These are phyloP conservation scores for Coreius guichenoti DNA, from an alignment of 2,797 vertebrate species.

Conservation along the genomic window DNA sequence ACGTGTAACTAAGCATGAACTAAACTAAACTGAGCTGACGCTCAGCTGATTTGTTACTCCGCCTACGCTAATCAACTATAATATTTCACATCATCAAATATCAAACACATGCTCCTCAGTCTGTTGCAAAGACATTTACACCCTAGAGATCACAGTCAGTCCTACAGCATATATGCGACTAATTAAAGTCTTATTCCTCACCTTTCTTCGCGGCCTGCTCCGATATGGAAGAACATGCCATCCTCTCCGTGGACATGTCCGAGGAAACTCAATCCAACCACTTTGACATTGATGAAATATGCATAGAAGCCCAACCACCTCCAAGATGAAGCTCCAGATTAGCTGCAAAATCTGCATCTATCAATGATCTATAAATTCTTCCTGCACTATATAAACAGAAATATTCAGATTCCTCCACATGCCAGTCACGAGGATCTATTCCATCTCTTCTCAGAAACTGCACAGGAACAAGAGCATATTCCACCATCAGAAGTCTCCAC, in stretches of 20 bases:
- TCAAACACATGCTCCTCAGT: background rate
- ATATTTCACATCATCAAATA: too few relatives aligned
- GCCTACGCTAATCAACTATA: too few relatives aligned
- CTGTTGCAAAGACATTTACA: background rate
- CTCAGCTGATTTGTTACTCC: too few relatives aligned
- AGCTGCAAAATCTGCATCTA: background rate
- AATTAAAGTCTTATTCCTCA: background rate
- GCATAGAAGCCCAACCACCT: background rate
- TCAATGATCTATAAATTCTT: background rate
- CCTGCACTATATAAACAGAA: background rate
- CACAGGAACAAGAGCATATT: background rate
- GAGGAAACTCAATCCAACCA: background rate
- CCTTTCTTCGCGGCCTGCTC: background rate
- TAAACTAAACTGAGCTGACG: too few relatives aligned
- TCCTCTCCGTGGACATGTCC: background rate
- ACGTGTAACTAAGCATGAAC: too few relatives aligned
- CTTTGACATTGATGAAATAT: background rate
- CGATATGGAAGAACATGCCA: background rate
- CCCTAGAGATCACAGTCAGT: too few relatives aligned
- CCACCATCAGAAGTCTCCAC: background rate
- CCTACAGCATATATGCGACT: background rate
- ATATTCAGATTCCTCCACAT: too few relatives aligned
- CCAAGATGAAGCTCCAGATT: background rate
- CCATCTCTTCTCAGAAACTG: background rate
- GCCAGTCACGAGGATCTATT: too few relatives aligned